Conservation (phyloP, 2,888 invertebrate genomes). For the Mythimna albipuncta region DNA sequence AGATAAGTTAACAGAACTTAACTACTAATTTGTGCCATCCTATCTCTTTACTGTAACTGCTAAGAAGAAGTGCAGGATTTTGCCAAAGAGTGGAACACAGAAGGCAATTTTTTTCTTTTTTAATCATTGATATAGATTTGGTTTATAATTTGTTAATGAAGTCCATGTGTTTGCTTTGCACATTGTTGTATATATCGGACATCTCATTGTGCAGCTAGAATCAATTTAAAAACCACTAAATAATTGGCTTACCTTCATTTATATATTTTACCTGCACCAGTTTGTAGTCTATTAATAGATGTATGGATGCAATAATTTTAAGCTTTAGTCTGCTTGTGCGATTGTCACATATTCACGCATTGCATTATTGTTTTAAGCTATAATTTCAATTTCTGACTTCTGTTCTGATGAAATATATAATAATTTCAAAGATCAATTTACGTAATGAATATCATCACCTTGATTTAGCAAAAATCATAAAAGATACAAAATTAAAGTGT, state of each 20-base stretch:
- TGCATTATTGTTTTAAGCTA: slow-evolving; percentile 12
- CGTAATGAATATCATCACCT: not conserved
- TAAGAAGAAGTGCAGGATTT: not conserved
- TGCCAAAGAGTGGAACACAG: too few species aligned
- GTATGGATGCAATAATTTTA: not conserved
- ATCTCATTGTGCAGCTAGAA: not conserved
- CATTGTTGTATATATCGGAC: not conserved
- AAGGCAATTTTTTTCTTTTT: not conserved
- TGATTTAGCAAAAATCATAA: not conserved
- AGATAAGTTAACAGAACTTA: not conserved
- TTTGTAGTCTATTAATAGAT: too few species aligned
- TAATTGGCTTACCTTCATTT: not conserved
- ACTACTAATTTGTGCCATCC: too few species aligned
- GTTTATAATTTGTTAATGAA: not conserved
- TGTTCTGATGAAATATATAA: not conserved
- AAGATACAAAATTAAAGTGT: slow-evolving; percentile 47
- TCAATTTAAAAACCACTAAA: not conserved
- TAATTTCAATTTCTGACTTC: too few species aligned
- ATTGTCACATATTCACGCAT: slow-evolving; percentile 26
- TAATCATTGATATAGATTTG: not conserved
- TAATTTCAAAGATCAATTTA: not conserved
- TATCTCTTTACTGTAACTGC: not conserved
- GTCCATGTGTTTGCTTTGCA: not conserved
- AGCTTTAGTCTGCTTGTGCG: slow-evolving; percentile 39
- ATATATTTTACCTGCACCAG: not conserved